Evolutionary conservation across 2,113 vertebrate species (phyloP).

Genomic region (Harpagus bidentatus): DNA sequence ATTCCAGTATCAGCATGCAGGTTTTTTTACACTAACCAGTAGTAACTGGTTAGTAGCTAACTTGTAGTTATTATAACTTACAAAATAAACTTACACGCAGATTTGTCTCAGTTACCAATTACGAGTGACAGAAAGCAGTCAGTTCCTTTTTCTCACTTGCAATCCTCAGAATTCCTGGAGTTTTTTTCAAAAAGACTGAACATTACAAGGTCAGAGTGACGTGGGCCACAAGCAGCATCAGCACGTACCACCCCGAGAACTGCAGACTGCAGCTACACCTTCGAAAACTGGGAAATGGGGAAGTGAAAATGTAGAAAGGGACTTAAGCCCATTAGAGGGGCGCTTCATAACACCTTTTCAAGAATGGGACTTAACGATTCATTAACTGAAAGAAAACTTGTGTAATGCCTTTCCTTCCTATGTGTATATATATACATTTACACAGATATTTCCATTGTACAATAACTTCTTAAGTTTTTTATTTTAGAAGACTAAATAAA

Average conservation of each 20-base stretch:
- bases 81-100: neutral
- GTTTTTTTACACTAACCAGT: neutral
- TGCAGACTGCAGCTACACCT: neutral
- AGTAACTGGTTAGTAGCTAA: neutral
- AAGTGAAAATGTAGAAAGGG: neutral
- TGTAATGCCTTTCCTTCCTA: neutral
- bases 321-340: neutral
- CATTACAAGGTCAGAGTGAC: neutral
- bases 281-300: neutral
- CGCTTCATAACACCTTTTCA: neutral
- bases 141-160: neutral
- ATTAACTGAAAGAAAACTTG: neutral
- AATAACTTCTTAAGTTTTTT: neutral
- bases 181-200: neutral
- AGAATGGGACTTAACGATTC: neutral
- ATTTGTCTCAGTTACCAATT: neutral
- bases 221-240: neutral
- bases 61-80: neutral
- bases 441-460: neutral
- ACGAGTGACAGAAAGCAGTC: neutral
- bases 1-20: neutral
- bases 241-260: rapidly evolving
- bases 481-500: neutral
- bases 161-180: neutral
- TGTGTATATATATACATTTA: neutral